Evolutionary conservation across 2,888 invertebrate genomes (phyloP), one percentile per base, ranked within the genome.

Genomic region (Thyatira batis): DNA sequence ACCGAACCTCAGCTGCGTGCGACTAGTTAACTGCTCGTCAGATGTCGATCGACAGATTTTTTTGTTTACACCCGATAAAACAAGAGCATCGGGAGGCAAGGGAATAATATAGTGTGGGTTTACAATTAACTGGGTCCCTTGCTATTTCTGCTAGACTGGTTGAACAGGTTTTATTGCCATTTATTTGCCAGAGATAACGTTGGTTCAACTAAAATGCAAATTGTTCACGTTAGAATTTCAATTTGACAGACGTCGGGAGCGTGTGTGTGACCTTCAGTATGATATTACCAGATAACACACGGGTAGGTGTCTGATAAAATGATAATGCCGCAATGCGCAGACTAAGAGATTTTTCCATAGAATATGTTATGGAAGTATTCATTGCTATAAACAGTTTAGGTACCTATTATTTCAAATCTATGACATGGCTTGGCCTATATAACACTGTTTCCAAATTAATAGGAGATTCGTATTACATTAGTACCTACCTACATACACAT

Each of bases 21-120:
- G 71, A 71, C 76, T 71, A 48, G 28, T 27, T 48, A 11, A 46
- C 59, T 80, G 77, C 79, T 77, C 78, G 82, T 89, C 88, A 88
- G 85, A 88, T 89, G 88, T 87, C 82, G 87, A 88, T 89, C 87
- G 78, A 76, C 74, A 74, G 75, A 39, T 69, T 76, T 84, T 85
- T 85, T 84, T 80, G 76, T 81, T 79, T 73, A 65, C 73, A 69
- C 71, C 68, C 69, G 67, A 71, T 71, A 68, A 73, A 71, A 73
- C 66, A 68, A 69, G 69, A 69, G 61, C 67, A 57, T 39, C 39
- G 39, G 13, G 55, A 60, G 51, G 51, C 53, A 53, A 60, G 62
- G 64, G 61, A 57, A 63, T 65, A 65, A 67, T 67, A 63, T 68
- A 63, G 64, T 57, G 59, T 66, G 66, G 60, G 71, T 69, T 66